These are phyloP conservation scores for Podarcis cretensis DNA, from an alignment of 2,113 vertebrate species.

Conservation along the genomic window DNA sequence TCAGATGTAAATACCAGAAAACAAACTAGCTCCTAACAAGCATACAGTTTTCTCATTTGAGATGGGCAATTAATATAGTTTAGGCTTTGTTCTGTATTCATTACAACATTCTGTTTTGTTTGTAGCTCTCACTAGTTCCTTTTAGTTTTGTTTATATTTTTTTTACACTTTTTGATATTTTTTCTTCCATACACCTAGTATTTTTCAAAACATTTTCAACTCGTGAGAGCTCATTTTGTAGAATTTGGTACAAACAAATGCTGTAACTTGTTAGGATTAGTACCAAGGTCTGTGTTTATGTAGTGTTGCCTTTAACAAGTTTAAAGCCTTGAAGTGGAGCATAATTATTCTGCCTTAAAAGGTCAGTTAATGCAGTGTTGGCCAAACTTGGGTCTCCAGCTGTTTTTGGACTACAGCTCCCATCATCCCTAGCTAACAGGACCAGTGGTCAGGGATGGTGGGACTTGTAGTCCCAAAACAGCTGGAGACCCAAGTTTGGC, in stretches of 20 bases:
- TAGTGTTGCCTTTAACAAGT: too few species aligned
- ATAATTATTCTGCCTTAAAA: too few species aligned
- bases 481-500: too few species aligned
- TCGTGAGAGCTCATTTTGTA: not conserved
- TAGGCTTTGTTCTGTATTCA: not conserved
- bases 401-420: too few species aligned
- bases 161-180: not conserved
- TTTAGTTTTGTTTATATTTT: not conserved
- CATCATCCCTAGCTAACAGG: too few species aligned
- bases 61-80: not conserved
- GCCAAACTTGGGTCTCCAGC: too few species aligned
- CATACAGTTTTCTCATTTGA: not conserved
- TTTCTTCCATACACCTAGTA: not conserved
- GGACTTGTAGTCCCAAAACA: too few species aligned
- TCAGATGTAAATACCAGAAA: not conserved
- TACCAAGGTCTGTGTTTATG: not conserved
- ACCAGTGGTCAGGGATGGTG: too few species aligned
- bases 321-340: too few species aligned
- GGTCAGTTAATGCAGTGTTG: too few species aligned
- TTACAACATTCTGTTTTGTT: not conserved
- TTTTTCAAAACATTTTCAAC: not conserved
- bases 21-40: not conserved
- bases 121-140: not conserved
- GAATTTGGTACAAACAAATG: not conserved
- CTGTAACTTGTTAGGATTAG: not conserved